phyloP scores from a whole-genome alignment of 1,140 invertebrate genomes.

The Pseudomyrmex flavicornis region DNA sequence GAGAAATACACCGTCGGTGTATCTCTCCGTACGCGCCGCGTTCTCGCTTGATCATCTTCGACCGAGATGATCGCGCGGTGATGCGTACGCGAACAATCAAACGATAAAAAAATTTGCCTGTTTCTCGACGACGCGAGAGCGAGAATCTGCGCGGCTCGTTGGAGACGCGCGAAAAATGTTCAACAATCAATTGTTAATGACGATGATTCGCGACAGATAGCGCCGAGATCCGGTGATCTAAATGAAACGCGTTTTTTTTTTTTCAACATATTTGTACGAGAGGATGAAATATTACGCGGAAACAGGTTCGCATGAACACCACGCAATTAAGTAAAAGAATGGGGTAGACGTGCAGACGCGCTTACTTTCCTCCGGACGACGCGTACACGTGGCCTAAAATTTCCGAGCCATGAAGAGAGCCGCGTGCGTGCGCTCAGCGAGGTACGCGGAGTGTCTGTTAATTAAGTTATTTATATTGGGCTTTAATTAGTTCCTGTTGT shows the following conservation, averaged over 20 bases:
- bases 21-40: constrained; percentile 52
- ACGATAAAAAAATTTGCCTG: constrained; percentile 64
- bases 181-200: constrained; percentile 22
- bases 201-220: no score
- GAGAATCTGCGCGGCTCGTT: background rate
- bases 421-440: background rate
- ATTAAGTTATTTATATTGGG: constrained; percentile 52
- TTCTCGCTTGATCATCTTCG: constrained; percentile 27
- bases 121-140: background rate
- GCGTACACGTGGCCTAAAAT: constrained; percentile 57
- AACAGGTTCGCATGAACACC: constrained; percentile 39
- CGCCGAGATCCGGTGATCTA: no score
- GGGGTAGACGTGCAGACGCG: constrained; percentile 44
- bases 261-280: constrained; percentile 3
- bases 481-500: constrained; percentile 37
- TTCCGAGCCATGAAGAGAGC: constrained; percentile 12
- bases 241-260: background rate
- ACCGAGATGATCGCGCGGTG: constrained; percentile 5
- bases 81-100: constrained; percentile 68
- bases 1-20: constrained; percentile 17
- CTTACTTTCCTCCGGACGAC: constrained; percentile 54
- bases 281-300: constrained; percentile 9
- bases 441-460: constrained; percentile 22
- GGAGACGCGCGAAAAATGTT: background rate
- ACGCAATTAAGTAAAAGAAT: constrained; percentile 69